Evolutionary conservation across 2,888 invertebrate species (phyloP).

Genomic region (Julus scandinavius): DNA sequence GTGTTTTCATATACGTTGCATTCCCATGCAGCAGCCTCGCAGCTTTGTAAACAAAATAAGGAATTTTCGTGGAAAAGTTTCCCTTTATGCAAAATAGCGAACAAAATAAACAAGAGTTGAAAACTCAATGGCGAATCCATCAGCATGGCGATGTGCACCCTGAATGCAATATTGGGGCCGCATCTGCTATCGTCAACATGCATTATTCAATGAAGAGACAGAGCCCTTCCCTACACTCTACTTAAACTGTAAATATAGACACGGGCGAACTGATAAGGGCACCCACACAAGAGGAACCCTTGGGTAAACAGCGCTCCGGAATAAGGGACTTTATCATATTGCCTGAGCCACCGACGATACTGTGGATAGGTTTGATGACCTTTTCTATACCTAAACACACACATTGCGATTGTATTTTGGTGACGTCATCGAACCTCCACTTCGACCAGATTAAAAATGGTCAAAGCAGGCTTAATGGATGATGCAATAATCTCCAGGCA

Average conservation of each 20-base stretch:
- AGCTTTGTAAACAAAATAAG: conserved; percentile 19
- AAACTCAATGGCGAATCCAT: conserved; percentile 30
- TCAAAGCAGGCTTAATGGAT: no score
- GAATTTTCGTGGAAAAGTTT: conserved; percentile 26
- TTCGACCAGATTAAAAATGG: no score
- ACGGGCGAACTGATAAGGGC: conserved; percentile 12
- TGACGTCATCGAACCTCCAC: background rate
- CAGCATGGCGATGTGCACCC: conserved; percentile 42
- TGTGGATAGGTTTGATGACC: background rate
- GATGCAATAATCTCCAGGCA: no score
- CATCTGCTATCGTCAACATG: conserved; percentile 40
- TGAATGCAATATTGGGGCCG: conserved; percentile 41
- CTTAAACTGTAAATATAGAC: conserved; percentile 39
- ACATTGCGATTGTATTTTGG: no score
- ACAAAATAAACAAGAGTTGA: conserved; percentile 34
- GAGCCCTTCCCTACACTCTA: conserved; percentile 14
- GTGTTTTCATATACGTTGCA: background rate
- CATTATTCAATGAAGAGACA: conserved; percentile 45
- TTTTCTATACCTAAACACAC: no score
- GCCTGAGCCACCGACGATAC: background rate
- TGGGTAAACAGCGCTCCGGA: background rate
- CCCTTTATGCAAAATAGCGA: conserved; percentile 45
- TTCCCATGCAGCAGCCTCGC: conserved; percentile 3
- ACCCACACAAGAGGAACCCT: background rate
- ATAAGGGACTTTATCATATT: background rate